These are phyloP conservation scores for Parascotia fuliginaria DNA, from an alignment of 2,888 invertebrate species.

Conservation along the genomic window DNA sequence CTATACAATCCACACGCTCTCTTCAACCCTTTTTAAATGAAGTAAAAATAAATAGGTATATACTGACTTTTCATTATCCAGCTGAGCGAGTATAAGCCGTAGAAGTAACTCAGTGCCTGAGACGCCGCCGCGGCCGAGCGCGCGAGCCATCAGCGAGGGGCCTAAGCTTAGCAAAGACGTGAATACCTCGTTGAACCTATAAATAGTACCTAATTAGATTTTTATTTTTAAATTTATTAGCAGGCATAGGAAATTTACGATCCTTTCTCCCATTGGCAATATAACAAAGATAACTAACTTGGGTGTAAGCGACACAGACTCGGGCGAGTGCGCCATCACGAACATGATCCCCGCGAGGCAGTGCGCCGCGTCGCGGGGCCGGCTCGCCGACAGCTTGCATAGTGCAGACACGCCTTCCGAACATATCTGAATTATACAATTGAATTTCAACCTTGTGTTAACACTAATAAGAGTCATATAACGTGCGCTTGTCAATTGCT, in stretches of 20 bases:
- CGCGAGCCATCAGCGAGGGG: conserved; percentile 67
- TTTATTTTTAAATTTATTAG: no score
- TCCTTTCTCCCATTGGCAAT: no score
- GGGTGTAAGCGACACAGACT: conserved; percentile 71
- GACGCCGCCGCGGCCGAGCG: conserved; percentile 63
- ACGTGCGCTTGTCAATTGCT: no score
- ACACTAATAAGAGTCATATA: no score
- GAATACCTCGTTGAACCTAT: conserved; percentile 64
- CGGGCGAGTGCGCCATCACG: conserved; percentile 70
- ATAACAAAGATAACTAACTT: conserved; percentile 48
- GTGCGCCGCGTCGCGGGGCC: conserved; percentile 64
- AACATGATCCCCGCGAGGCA: conserved; percentile 66
- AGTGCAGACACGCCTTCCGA: conserved; percentile 64
- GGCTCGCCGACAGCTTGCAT: conserved; percentile 49
- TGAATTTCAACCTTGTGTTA: no score
- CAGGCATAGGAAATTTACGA: no score
- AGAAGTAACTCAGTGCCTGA: conserved; percentile 56
- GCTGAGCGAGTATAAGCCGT: conserved; percentile 57
- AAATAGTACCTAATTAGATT: background rate
- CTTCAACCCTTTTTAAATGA: no score
- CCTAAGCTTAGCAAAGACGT: conserved; percentile 51
- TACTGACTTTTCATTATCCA: conserved; percentile 47
- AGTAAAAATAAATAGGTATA: no score
- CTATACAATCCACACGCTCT: no score
- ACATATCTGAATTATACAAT: conserved; percentile 54